Evolutionary conservation across 2,888 invertebrate species (phyloP).

Genomic region (Steinernema hermaphroditum): DNA sequence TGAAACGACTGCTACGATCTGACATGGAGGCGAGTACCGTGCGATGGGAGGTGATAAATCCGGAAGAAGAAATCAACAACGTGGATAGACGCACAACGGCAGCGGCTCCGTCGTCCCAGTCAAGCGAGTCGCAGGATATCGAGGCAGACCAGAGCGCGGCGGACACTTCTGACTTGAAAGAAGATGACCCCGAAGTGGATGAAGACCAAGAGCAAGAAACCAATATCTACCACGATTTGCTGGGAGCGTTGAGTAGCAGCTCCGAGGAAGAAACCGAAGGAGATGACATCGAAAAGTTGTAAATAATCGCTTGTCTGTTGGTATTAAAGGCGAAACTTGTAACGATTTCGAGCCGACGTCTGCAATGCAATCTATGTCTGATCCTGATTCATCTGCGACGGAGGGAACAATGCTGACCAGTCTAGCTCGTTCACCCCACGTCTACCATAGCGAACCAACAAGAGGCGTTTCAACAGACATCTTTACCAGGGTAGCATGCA

Average conservation of each 20-base stretch:
- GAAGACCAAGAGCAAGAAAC: neutral
- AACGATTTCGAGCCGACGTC: no score
- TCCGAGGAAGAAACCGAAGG: neutral
- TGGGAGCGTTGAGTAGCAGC: neutral
- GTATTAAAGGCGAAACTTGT: no score
- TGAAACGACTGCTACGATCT: conserved; percentile 69
- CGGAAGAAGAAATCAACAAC: conserved; percentile 44
- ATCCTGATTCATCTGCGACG: no score
- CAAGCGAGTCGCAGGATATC: neutral
- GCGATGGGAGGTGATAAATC: conserved; percentile 59
- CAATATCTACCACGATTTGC: neutral
- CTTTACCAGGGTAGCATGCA: no score
- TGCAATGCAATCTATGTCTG: no score
- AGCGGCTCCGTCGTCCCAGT: neutral
- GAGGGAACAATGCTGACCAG: no score
- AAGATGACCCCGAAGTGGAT: neutral
- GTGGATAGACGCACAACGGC: neutral
- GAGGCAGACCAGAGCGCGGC: neutral
- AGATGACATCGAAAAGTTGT: no score
- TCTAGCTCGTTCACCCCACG: no score
- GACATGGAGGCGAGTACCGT: conserved; percentile 60
- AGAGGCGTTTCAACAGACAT: no score
- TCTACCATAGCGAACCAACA: no score
- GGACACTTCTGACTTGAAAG: neutral
- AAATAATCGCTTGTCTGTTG: no score